A percentile compares a stretch with the other conserved stretches of the same genome.
These are phyloP conservation scores for Scaptomyza flava DNA, from an alignment of 2,888 invertebrate genomes.

Conservation along the genomic window DNA sequence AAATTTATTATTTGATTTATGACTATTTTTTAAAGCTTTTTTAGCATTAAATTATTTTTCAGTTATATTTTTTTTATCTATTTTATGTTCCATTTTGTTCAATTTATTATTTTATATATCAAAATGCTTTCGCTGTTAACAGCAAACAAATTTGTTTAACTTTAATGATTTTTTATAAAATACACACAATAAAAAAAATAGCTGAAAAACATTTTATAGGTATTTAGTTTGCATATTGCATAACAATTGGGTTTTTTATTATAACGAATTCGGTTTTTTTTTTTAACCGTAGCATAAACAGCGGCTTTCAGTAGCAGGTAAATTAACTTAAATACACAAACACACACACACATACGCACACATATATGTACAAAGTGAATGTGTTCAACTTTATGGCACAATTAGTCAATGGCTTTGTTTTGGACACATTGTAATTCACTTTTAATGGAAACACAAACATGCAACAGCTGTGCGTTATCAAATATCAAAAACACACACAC, in stretches of 20 bases:
- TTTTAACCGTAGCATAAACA: constrained; percentile 19
- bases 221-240: neutral
- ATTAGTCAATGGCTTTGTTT: constrained; percentile 33
- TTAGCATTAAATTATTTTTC: too few species aligned
- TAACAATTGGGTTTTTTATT: neutral
- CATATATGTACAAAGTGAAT: neutral
- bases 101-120: neutral
- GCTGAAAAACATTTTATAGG: neutral
- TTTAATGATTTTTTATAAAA: neutral
- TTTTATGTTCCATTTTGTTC: neutral
- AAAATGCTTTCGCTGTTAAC: neutral
- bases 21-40: neutral
- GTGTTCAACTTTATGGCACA: constrained; percentile 18
- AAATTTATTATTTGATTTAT: too few species aligned
- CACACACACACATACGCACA: constrained; percentile 7
- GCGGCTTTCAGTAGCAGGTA: constrained; percentile 22
- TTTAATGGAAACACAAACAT: constrained; percentile 62
- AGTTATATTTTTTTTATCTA: neutral
- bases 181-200: neutral
- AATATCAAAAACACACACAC: constrained; percentile 25
- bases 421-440: constrained; percentile 44
- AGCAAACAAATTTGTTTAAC: neutral
- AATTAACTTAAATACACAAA: constrained; percentile 23
- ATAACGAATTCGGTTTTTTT: neutral
- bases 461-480: constrained; percentile 48